These are phyloP conservation scores for Cirrhinus mrigala DNA, from an alignment of 2,797 vertebrate genomes.

Conservation along the genomic window DNA sequence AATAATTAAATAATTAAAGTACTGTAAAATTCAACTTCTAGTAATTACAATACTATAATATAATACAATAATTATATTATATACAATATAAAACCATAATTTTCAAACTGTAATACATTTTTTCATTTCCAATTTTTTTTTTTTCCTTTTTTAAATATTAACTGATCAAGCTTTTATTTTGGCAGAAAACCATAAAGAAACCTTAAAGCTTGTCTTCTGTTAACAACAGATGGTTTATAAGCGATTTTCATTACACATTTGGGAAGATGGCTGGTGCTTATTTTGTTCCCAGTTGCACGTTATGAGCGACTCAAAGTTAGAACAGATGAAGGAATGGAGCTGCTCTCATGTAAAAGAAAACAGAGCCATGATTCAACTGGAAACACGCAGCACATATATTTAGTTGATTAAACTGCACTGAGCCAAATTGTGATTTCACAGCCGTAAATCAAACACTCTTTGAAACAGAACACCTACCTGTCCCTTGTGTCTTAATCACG, in stretches of 20 bases:
- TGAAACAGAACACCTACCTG: constrained; percentile 79
- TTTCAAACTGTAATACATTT: too few species aligned
- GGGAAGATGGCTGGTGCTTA: too few species aligned
- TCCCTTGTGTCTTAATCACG: constrained; percentile 85
- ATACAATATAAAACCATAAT: too few species aligned
- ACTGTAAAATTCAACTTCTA: too few species aligned
- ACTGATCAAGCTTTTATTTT: not conserved
- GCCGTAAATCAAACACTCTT: not conserved
- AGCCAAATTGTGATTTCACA: not conserved
- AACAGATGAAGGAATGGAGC: not conserved
- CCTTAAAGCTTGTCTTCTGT: not conserved
- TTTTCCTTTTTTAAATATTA: not conserved
- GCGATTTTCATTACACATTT: not conserved
- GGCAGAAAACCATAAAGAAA: not conserved
- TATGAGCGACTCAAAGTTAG: not conserved
- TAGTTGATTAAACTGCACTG: not conserved
- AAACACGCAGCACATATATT: not conserved
- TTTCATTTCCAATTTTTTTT: too few species aligned
- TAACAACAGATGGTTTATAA: not conserved
- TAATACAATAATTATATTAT: too few species aligned
- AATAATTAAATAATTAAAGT: too few species aligned
- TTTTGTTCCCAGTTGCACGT: not conserved
- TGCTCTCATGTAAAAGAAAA: not conserved
- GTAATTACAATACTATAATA: not conserved
- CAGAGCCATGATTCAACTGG: not conserved